Conservation (phyloP, 2,113 vertebrate genomes). For the Camelus bactrianus region DNA sequence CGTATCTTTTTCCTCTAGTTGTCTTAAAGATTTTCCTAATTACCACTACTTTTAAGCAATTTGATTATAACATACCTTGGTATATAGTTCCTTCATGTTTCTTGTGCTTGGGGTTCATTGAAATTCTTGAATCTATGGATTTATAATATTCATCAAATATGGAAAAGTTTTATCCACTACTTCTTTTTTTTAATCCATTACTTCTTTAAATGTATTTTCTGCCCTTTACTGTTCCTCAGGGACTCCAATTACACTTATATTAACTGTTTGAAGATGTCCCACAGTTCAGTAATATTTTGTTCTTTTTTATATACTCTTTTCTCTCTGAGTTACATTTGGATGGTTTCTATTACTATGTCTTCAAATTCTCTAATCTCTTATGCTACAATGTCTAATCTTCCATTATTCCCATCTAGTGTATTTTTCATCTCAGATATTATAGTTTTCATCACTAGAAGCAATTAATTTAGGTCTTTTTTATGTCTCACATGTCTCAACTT, state of each 20-base stretch:
- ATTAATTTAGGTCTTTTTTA: conserved; percentile 5
- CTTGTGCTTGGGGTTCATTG: not conserved
- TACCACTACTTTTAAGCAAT: not conserved
- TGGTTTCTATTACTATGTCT: not conserved
- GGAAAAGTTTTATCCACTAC: not conserved
- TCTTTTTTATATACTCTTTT: not conserved
- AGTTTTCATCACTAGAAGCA: conserved; percentile 24
- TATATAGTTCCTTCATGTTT: not conserved
- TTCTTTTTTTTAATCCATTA: not conserved
- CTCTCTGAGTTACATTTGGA: not conserved
- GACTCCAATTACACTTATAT: not conserved
- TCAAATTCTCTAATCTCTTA: not conserved
- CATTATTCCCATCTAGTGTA: not conserved
- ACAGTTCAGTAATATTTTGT: not conserved
- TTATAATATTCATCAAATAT: not conserved
- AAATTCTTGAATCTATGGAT: not conserved
- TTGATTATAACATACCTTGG: not conserved
- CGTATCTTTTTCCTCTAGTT: not conserved
- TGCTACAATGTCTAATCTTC: not conserved
- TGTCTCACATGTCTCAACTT: not conserved
- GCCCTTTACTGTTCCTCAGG: not conserved
- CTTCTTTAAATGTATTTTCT: conserved; percentile 24
- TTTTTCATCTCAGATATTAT: conserved; percentile 16
- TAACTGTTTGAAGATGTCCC: not conserved
- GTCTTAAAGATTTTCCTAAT: not conserved